Percentiles rank a stretch among this genome's conserved stretches.
phyloP scores from a whole-genome alignment of 1,140 invertebrate genomes.

The Hirudo medicinalis region DNA sequence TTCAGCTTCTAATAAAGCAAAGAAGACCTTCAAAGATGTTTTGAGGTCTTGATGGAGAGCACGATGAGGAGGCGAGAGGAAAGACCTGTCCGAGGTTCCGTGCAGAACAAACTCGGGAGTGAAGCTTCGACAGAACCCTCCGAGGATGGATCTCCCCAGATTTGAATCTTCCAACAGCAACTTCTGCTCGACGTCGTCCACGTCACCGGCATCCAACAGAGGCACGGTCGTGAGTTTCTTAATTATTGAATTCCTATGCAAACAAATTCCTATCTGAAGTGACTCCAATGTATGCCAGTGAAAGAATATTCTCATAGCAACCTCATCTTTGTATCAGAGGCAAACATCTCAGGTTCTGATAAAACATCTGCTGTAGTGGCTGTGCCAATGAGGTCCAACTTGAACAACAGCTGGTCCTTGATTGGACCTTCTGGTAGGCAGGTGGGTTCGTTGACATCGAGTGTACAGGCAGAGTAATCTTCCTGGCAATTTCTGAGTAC shows the following conservation, averaged over 20 bases:
- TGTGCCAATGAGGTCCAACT: not conserved
- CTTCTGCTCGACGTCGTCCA: too few species aligned
- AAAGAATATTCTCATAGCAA: too few species aligned
- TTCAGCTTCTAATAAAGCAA: not conserved
- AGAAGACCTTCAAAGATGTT: constrained; percentile 44
- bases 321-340: too few species aligned
- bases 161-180: constrained; percentile 23
- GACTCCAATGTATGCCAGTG: too few species aligned
- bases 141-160: constrained; percentile 48
- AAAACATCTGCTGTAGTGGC: not conserved
- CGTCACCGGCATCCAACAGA: too few species aligned
- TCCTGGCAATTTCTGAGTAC: too few species aligned
- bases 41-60: constrained; percentile 38
- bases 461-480: too few species aligned
- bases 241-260: too few species aligned
- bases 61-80: constrained; percentile 35
- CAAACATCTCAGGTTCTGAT: too few species aligned
- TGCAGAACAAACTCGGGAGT: constrained; percentile 61
- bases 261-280: too few species aligned
- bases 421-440: not conserved
- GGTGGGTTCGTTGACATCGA: not conserved
- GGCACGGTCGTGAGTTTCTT: too few species aligned
- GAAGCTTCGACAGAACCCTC: constrained; percentile 56
- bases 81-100: constrained; percentile 41
- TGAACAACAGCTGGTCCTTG: constrained; percentile 4